These are phyloP conservation scores for Megaptera novaeangliae DNA, from an alignment of 2,113 vertebrate genomes.

Conservation along the genomic window DNA sequence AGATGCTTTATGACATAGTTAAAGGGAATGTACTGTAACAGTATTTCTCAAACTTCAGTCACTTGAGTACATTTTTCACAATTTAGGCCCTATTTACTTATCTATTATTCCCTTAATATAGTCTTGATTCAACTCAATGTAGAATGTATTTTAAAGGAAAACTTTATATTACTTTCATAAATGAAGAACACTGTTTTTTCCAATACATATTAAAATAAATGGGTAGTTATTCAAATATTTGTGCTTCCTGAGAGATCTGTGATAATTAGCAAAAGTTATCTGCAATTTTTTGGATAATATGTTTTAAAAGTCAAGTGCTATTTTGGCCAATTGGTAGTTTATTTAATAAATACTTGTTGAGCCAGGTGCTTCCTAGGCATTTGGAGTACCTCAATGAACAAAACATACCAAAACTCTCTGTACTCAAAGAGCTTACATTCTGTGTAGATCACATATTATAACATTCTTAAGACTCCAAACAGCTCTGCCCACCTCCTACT, in stretches of 20 bases:
- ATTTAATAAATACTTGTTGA: background rate
- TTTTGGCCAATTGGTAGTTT: background rate
- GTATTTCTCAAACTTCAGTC: background rate
- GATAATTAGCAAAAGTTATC: background rate
- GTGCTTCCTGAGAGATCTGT: background rate
- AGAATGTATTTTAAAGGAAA: constrained; percentile 36
- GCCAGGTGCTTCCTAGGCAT: background rate
- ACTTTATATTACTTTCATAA: background rate
- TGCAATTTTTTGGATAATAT: background rate
- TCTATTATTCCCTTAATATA: background rate
- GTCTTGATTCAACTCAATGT: constrained; percentile 7
- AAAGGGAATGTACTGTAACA: background rate
- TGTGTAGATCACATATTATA: background rate
- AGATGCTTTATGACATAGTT: background rate
- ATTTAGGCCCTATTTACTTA: background rate
- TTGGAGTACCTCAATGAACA: background rate
- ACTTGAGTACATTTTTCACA: background rate
- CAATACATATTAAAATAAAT: background rate
- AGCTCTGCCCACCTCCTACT: background rate
- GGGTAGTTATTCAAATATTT: background rate
- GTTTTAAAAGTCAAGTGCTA: background rate
- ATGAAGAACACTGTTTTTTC: background rate
- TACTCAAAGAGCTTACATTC: background rate
- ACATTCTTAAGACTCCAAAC: background rate
- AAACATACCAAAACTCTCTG: background rate